A percentile compares a stretch with the other conserved stretches of the same genome.
phyloP scores from a whole-genome alignment of 2,113 vertebrate genomes.

The Stegastes partitus region DNA sequence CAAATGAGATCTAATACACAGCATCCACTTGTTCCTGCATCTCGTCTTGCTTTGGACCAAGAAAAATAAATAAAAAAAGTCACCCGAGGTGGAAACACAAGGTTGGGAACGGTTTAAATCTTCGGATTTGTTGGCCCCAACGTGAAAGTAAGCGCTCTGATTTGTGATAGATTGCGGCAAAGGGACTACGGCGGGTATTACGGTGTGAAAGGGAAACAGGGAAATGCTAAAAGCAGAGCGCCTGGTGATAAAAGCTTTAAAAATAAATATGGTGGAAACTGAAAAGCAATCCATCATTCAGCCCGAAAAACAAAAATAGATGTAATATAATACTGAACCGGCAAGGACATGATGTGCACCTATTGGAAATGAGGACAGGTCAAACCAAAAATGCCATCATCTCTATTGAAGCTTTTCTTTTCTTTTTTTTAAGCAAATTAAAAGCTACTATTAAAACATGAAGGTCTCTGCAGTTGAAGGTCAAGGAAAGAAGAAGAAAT shows the following conservation, averaged over 20 bases:
- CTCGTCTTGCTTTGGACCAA: slow-evolving; percentile 12
- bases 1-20: slow-evolving; percentile 68
- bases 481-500: background rate
- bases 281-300: background rate
- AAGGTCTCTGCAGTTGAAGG: background rate
- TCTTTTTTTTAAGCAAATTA: background rate
- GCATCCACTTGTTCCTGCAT: slow-evolving; percentile 28
- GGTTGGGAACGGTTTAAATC: slow-evolving; percentile 10
- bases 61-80: background rate
- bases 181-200: background rate
- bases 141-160: background rate
- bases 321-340: background rate
- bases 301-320: background rate
- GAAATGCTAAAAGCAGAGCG: background rate
- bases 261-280: background rate
- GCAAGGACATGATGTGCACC: background rate
- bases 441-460: background rate
- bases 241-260: background rate
- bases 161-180: slow-evolving; percentile 9
- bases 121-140: background rate
- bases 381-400: background rate
- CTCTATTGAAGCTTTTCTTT: background rate
- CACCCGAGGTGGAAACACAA: background rate
- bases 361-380: background rate
- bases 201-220: slow-evolving; percentile 1